Percentiles rank a stretch among this genome's conserved stretches.
Conservation (phyloP, 2,113 vertebrate genomes). For the Micromys minutus region DNA sequence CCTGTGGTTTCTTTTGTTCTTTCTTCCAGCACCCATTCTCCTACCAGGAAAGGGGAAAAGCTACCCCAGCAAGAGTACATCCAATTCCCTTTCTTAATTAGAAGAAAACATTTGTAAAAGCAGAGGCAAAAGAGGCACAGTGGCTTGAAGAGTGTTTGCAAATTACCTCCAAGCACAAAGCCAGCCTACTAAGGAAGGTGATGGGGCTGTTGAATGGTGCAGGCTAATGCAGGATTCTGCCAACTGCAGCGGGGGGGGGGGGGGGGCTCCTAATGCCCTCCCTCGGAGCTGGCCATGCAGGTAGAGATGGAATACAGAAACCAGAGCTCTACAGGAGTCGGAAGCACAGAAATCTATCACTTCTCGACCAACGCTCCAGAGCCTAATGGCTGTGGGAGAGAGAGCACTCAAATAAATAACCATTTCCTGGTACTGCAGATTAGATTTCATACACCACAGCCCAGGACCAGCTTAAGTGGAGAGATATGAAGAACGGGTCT, state of each 20-base stretch:
- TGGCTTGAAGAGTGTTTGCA: conserved; percentile 29
- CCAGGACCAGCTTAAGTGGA: conserved; percentile 15
- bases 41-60: not conserved
- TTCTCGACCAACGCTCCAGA: not conserved
- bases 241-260: not conserved
- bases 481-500: not conserved
- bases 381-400: conserved; percentile 13
- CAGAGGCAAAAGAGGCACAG: not conserved
- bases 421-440: conserved; percentile 43
- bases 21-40: not conserved
- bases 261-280: not conserved
- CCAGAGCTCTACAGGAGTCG: not conserved
- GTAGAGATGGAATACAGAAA: not conserved
- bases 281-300: not conserved
- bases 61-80: conserved; percentile 50
- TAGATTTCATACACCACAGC: not conserved
- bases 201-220: fast-evolving
- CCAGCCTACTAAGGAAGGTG: not conserved
- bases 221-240: not conserved
- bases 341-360: not conserved
- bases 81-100: conserved; percentile 72
- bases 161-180: not conserved
- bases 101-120: conserved; percentile 56
- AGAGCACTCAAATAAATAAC: conserved; percentile 23
- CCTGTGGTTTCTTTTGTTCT: not conserved